Evolutionary conservation across 2,113 vertebrate genomes (phyloP).

Genomic region (Acanthisitta chloris): DNA sequence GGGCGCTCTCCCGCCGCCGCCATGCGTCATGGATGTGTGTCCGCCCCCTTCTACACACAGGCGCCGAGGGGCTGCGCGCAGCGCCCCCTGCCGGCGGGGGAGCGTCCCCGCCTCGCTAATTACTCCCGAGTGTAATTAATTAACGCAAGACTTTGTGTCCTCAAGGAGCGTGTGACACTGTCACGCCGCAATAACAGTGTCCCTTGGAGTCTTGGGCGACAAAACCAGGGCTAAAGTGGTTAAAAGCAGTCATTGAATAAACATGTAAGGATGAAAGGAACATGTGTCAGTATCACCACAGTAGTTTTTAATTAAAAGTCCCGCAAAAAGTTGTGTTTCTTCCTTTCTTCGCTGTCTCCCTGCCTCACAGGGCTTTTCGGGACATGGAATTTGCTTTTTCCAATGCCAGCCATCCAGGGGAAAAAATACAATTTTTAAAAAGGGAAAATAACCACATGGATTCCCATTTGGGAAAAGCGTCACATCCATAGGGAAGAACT

Average conservation of each 20-base stretch:
- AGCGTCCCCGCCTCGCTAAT: neutral
- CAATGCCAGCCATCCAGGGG: neutral
- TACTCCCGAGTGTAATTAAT: neutral
- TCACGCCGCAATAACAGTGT: neutral
- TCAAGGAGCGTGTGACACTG: neutral
- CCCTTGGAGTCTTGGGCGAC: neutral
- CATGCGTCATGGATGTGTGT: neutral
- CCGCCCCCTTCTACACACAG: neutral
- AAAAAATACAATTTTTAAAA: neutral
- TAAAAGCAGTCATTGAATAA: neutral
- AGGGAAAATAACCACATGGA: neutral
- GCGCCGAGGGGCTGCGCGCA: rapidly evolving
- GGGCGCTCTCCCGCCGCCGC: neutral
- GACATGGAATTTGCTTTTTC: neutral
- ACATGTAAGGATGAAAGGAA: neutral
- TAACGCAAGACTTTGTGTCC: neutral
- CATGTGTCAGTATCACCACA: neutral
- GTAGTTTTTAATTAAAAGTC: neutral
- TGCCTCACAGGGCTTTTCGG: neutral
- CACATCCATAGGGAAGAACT: neutral
- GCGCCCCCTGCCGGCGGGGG: neutral
- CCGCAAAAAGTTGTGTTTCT: neutral
- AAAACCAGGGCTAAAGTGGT: neutral
- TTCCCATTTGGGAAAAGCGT: neutral
- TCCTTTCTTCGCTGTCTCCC: neutral